Base-by-base conservation (phyloP, 2,888 invertebrate species). In the Autographa pulchrina region DNA sequence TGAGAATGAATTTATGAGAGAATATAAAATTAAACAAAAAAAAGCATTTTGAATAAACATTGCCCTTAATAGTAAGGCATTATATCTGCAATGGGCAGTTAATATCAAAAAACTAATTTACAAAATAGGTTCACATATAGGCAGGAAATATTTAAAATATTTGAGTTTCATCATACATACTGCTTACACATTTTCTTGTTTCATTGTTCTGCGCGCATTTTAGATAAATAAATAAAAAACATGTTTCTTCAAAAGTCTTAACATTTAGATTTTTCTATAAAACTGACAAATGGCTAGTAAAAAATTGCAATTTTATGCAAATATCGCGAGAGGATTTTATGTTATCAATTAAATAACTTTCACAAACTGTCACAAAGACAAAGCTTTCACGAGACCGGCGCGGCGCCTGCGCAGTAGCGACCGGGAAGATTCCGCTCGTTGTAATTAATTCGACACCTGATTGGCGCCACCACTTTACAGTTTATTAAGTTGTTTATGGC, bases 351-450 rank as follows among this genome's bases (percentile, higher is more conserved):
- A 58, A 54, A 11, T 60, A 67, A 79, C 74, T 82, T 81, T 81
- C 79, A 60, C 82, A 31, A 67, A 79, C 74, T 82, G 79, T 81
- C 79, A 60, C 82, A 31, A 4, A 38, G 68, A 77, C 65, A 70
- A 62, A 72, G 73, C 77, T 79, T 84, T 81, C 83, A 62, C 68
- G 14, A 63, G 43, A 32, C 5, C 32, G 20, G 54, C 54, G 54
- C 32, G 20, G 54, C 54, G 54, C 54, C 25, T 20, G 54, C 13
- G 54, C 48, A 48, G 16, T 16, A 16, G 11, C 52, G 11, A 35
- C 4, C 20, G 20, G 54, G 54, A 56, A 56, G 20, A 56, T 56
- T 56, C 54, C 54, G 54, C 54, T 20, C 11, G 54, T 11, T 5
- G 2, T 56, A 56, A 56, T 56, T 56, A 56, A 20, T 56, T 20